Evolutionary conservation across 35 echinoderm and acorn worm species (phyloP).

Genomic region (Patiria miniata): DNA sequence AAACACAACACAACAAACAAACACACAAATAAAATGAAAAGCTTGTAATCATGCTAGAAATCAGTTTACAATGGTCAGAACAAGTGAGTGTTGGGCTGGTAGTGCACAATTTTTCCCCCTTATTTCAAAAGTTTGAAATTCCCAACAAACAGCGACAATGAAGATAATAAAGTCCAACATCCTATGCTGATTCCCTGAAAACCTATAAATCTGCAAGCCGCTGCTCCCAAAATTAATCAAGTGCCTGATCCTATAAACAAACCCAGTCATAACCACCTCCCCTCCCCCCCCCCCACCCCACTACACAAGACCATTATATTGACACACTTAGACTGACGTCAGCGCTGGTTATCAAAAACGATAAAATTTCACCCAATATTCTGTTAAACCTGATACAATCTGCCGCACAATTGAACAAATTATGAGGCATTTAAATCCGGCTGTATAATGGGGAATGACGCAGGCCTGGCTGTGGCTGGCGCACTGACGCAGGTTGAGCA

Average conservation of each 20-base stretch:
- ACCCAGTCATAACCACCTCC: not conserved
- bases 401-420: constrained; percentile 22
- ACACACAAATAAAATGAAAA: no score
- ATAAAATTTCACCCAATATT: constrained; percentile 29
- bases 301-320: not conserved
- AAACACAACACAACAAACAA: no score
- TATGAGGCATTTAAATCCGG: constrained; percentile 20
- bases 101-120: no score
- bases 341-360: constrained; percentile 11
- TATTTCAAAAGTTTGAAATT: no score
- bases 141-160: no score
- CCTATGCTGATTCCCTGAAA: no score
- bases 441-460: constrained; percentile 24
- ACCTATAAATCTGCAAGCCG: no score
- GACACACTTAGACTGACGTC: constrained; percentile 8
- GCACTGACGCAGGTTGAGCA: not conserved
- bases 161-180: no score
- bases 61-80: no score
- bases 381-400: constrained; percentile 17
- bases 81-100: no score
- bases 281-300: not conserved
- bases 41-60: no score
- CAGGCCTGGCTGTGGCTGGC: not conserved
- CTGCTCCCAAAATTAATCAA: not conserved
- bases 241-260: constrained; percentile 8